These are phyloP conservation scores for Antitype chi DNA, from an alignment of 2,888 invertebrate genomes.

Conservation along the genomic window DNA sequence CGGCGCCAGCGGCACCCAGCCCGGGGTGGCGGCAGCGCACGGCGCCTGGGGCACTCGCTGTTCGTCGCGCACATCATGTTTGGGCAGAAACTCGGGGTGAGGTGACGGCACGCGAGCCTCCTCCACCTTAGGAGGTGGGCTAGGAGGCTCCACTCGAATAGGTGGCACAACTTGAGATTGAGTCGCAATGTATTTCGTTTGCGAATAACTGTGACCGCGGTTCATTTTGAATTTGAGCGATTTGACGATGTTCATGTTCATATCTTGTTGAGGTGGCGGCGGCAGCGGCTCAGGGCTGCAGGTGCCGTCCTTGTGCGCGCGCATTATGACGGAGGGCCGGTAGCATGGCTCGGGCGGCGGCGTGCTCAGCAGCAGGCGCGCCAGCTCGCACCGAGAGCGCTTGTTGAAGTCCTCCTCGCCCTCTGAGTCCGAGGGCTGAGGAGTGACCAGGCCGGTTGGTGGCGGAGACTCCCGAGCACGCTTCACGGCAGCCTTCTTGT, in stretches of 20 bases:
- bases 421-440: constrained; percentile 96
- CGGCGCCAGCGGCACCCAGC: constrained; percentile 86
- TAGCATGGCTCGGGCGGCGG: constrained; percentile 90
- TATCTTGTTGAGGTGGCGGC: constrained; percentile 78
- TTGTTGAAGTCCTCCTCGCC: constrained; percentile 91
- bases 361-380: constrained; percentile 88
- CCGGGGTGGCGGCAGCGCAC: constrained; percentile 68
- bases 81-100: constrained; percentile 73
- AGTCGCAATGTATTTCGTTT: constrained; percentile 90
- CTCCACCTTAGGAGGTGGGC: constrained; percentile 70
- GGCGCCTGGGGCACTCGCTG: constrained; percentile 68
- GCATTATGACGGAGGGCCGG: constrained; percentile 95
- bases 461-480: constrained; percentile 81
- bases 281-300: constrained; percentile 90
- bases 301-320: constrained; percentile 95
- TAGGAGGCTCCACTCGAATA: constrained; percentile 60
- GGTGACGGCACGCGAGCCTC: constrained; percentile 79
- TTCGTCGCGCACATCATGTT: constrained; percentile 69
- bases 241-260: constrained; percentile 92
- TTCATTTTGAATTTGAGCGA: constrained; percentile 94
- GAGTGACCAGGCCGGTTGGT: constrained; percentile 91
- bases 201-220: constrained; percentile 91
- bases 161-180: constrained; percentile 77
- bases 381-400: constrained; percentile 88
- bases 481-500: constrained; percentile 84